A percentile compares a stretch with the other conserved stretches of the same genome.
Conservation (phyloP, 2,888 invertebrate genomes). For the Gordius sp. region DNA sequence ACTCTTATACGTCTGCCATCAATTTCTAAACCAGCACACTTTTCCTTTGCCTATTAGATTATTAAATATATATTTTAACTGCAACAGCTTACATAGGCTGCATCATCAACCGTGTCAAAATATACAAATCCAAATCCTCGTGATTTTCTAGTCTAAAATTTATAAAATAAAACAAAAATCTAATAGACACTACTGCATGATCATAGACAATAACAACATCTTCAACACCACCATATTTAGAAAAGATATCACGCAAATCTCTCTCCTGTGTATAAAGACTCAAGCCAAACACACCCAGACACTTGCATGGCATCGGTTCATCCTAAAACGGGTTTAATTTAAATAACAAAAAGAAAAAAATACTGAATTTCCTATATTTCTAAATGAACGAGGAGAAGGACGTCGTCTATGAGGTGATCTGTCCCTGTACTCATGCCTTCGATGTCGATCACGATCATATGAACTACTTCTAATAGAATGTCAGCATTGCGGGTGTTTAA, state of each 20-base stretch:
- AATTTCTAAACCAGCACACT: conserved; percentile 72
- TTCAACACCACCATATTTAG: conserved; percentile 16
- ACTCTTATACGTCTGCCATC: conserved; percentile 73
- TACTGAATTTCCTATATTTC: too few relatives aligned
- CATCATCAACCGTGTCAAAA: conserved; percentile 22
- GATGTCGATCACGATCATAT: not conserved
- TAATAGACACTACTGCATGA: conserved; percentile 16
- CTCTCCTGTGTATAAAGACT: conserved; percentile 16
- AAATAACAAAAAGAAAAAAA: not conserved
- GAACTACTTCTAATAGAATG: not conserved
- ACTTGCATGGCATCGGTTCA: conserved; percentile 14
- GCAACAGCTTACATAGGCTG: conserved; percentile 21
- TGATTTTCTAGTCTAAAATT: conserved; percentile 22
- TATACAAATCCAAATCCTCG: conserved; percentile 25
- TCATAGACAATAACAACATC: conserved; percentile 17
- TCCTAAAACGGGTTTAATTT: conserved; percentile 16
- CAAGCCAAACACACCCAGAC: conserved; percentile 17
- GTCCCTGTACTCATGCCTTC: too few relatives aligned
- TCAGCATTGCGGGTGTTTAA: not conserved
- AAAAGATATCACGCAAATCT: conserved; percentile 12
- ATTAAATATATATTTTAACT: conserved; percentile 16
- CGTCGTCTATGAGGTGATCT: too few relatives aligned
- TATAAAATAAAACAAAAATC: conserved; percentile 11
- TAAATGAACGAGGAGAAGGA: too few relatives aligned
- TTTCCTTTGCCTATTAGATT: conserved; percentile 46